Percentiles rank a stretch among this genome's conserved stretches.
phyloP scores from a whole-genome alignment of 1,140 invertebrate genomes.

The Cydia pomonella region DNA sequence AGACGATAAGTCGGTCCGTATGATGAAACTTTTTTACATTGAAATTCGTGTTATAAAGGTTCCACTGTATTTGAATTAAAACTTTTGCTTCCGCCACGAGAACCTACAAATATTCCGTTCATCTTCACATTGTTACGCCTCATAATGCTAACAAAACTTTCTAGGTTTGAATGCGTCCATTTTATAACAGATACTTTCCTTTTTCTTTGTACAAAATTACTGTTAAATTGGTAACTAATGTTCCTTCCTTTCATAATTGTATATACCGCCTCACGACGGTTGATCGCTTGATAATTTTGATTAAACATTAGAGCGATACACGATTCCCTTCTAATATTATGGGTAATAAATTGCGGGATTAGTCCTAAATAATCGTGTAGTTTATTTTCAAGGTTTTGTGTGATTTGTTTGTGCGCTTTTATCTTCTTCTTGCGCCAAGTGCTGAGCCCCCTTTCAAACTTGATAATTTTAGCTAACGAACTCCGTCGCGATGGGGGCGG shows the following conservation, averaged over 20 bases:
- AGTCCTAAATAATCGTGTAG: background rate
- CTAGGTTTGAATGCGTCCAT: background rate
- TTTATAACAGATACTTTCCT: background rate
- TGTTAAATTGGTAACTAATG: constrained; percentile 6
- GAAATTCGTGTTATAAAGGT: too few species aligned
- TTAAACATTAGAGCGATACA: constrained; percentile 11
- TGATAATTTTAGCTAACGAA: too few species aligned
- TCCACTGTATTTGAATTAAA: too few species aligned
- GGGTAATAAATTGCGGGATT: background rate
- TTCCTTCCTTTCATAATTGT: background rate
- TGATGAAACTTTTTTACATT: too few species aligned
- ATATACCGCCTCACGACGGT: background rate
- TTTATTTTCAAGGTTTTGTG: background rate
- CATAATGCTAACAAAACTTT: background rate
- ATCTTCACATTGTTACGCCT: background rate
- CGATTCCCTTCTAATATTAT: constrained; percentile 14
- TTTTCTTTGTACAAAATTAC: background rate
- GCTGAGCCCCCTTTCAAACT: too few species aligned
- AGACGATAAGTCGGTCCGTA: too few species aligned
- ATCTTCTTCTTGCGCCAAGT: too few species aligned
- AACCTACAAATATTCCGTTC: background rate
- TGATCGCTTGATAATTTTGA: constrained; percentile 8
- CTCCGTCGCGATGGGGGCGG: too few species aligned
- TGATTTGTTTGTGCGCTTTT: background rate
- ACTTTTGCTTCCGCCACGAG: too few species aligned